Percentiles rank a stretch among this genome's conserved stretches.
These are phyloP conservation scores for Clarias platycephalus DNA, from an alignment of 2,797 vertebrate species.

Conservation along the genomic window DNA sequence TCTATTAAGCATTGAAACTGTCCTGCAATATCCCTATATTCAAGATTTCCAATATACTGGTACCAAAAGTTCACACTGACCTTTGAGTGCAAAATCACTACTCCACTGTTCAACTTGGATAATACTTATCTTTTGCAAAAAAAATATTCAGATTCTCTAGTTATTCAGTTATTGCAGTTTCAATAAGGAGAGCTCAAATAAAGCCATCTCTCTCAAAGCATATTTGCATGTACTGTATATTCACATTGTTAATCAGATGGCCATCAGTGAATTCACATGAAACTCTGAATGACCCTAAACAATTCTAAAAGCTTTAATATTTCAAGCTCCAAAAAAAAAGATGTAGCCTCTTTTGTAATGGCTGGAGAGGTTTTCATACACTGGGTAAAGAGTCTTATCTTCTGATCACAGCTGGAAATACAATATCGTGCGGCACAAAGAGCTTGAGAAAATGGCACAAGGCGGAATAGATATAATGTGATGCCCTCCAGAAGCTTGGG, in stretches of 20 bases:
- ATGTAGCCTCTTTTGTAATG: constrained; percentile 5
- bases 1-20: not conserved
- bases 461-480: constrained; percentile 16
- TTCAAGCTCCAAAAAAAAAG: not conserved
- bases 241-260: not conserved
- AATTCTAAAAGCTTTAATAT: constrained; percentile 1
- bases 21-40: not conserved
- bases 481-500: not conserved
- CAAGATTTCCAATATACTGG: not conserved
- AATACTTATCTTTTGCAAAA: not conserved
- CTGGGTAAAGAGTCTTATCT: constrained; percentile 6
- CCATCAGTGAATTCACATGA: not conserved
- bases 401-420: not conserved
- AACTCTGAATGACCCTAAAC: not conserved
- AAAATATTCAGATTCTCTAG: not conserved
- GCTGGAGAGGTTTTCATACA: constrained; percentile 17
- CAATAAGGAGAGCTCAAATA: not conserved
- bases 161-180: constrained; percentile 11
- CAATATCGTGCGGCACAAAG: constrained; percentile 9
- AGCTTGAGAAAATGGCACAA: constrained; percentile 23
- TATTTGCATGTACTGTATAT: constrained; percentile 19
- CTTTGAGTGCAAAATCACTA: not conserved
- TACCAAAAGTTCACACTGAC: not conserved
- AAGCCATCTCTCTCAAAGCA: not conserved
- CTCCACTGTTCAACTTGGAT: not conserved